phyloP scores from a whole-genome alignment of 2,888 invertebrate genomes.

The Tetanocera ferruginea region DNA sequence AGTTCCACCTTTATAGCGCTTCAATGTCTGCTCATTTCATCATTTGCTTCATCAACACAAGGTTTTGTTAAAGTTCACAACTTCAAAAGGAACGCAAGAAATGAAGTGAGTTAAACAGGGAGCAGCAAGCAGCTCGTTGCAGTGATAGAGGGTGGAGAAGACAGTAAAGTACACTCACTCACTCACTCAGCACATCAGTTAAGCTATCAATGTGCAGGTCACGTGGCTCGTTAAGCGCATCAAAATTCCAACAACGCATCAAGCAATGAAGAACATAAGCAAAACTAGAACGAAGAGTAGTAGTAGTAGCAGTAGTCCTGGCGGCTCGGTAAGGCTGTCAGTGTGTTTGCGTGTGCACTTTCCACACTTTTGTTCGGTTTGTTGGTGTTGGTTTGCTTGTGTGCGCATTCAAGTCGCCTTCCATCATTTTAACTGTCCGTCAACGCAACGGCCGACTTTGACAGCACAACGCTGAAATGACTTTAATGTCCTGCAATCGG shows the following conservation, averaged over 20 bases:
- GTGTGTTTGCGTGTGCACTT: background rate
- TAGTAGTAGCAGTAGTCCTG: background rate
- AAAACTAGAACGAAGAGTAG: background rate
- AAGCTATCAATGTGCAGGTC: constrained; percentile 47
- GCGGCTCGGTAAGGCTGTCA: background rate
- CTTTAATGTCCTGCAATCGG: constrained; percentile 41
- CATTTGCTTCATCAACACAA: too few relatives aligned
- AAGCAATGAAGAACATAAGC: background rate
- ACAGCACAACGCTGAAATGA: constrained; percentile 20
- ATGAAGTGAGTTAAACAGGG: too few relatives aligned
- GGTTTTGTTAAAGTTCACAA: too few relatives aligned
- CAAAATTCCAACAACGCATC: constrained; percentile 49
- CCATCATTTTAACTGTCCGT: background rate
- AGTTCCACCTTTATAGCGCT: too few relatives aligned
- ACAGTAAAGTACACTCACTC: too few relatives aligned
- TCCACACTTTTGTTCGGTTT: too few relatives aligned
- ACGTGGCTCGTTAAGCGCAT: constrained; percentile 53
- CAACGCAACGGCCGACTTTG: background rate
- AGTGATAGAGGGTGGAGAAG: too few relatives aligned
- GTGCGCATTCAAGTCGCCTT: background rate
- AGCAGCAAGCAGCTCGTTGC: too few relatives aligned
- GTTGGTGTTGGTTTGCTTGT: too few relatives aligned
- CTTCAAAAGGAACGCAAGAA: too few relatives aligned
- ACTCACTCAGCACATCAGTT: too few relatives aligned
- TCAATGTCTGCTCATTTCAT: too few relatives aligned